These are phyloP conservation scores for Drosophila carrolli DNA, from an alignment of 1,140 invertebrate genomes.

Conservation along the genomic window DNA sequence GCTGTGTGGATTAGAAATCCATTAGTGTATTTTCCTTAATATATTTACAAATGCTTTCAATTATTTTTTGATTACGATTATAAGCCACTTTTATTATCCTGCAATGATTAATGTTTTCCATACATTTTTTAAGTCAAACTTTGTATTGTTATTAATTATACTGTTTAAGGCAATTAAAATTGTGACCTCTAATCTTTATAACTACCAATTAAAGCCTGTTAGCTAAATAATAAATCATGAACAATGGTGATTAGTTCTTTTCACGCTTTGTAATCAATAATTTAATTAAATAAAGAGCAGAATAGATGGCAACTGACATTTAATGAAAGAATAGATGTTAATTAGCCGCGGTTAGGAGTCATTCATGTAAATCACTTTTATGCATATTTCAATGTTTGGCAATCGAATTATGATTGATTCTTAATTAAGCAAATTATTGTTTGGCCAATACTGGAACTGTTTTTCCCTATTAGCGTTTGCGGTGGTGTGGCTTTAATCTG, in stretches of 20 bases:
- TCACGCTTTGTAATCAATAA: slow-evolving; percentile 13
- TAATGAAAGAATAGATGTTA: slow-evolving; percentile 30
- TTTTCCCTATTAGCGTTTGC: slow-evolving; percentile 4
- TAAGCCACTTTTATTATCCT: background rate
- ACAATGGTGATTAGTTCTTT: slow-evolving; percentile 11
- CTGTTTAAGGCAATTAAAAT: no score
- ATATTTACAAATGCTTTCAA: background rate
- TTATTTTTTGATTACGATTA: background rate
- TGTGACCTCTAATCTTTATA: background rate
- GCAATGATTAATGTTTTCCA: no score
- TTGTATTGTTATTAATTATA: no score
- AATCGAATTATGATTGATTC: slow-evolving; percentile 50
- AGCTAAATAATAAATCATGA: slow-evolving; percentile 2
- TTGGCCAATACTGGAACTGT: slow-evolving; percentile 1
- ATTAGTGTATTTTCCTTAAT: slow-evolving; percentile 2
- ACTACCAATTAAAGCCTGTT: background rate
- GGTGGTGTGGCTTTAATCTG: slow-evolving; percentile 37
- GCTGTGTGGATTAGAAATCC: slow-evolving; percentile 29
- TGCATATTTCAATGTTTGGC: slow-evolving; percentile 7
- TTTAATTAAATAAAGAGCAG: slow-evolving; percentile 21
- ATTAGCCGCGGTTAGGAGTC: slow-evolving; percentile 25
- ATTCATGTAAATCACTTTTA: slow-evolving; percentile 4
- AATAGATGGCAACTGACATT: slow-evolving; percentile 16
- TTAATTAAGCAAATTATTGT: slow-evolving; percentile 50
- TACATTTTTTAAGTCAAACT: no score